Evolutionary conservation across 2,797 vertebrate genomes (phyloP), one percentile per base, ranked within the genome.

Genomic region (Oreochromis mossambicus): DNA sequence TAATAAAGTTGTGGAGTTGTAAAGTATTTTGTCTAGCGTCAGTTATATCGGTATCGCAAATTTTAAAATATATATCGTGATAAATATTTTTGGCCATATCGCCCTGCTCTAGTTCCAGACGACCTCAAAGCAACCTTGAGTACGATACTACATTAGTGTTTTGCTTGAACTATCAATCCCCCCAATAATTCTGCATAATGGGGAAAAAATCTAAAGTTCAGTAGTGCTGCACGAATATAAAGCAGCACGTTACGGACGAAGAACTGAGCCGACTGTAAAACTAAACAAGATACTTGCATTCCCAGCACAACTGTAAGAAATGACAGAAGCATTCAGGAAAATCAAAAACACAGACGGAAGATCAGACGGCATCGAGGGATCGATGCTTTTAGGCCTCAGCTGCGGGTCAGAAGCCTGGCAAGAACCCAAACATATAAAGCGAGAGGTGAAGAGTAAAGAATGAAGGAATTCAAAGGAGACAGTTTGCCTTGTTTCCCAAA

Each of bases 401-500:
- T 51, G 17, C 36, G 43, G 82, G 75, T 91, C 79, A 85, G 86
- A 90, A 88, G 73, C 75, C 78, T 41, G 78, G 86, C 78, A 83
- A 77, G 50, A 77, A 46, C 26, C 26, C 75, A 66, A 81, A 86
- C 83, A 88, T 63, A 86, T 76, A 91, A 91, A 91, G 85, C 38
- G 83, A 66, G 83, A 91, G 76, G 34, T 6, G 7, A 80, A 61
- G 61, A 24, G 34, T 3, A 38, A 85, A 90, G 82, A 91, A 91
- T 55, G 63, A 88, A 87, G 80, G 87, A 88, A 91, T 93, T 86
- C 84, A 80, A 77, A 38, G 77, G 83, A 87, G 89, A 94, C 89
- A 17, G 91, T 93, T 91, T 89, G 91, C 85, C 88, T 90, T 52
- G 91, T 94, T 87, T 92, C 91, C 93, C 87, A 73, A 94, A 92